Conservation (phyloP, 2,797 vertebrate species). For the Zalophus californianus region DNA sequence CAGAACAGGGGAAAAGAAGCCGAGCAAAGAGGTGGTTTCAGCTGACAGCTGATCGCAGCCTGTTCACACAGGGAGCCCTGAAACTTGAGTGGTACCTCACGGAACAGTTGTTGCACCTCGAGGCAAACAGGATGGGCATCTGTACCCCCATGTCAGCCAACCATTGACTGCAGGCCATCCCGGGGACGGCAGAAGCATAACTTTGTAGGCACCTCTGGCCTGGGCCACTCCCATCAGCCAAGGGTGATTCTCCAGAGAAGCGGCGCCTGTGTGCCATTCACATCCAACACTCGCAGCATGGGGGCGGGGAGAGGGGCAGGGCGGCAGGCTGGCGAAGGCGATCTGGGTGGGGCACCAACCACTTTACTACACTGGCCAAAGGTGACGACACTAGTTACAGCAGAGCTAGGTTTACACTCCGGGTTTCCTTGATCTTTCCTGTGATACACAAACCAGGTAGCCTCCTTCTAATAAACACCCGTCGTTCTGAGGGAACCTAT, state of each 20-base stretch:
- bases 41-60: fast-evolving
- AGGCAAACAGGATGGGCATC: neutral
- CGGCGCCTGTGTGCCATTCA: neutral
- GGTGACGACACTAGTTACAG: neutral
- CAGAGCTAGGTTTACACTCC: neutral
- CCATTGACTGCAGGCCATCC: neutral
- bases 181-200: neutral
- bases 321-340: neutral
- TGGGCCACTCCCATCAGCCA: neutral
- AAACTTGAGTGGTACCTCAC: neutral
- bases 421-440: neutral
- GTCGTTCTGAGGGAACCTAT: neutral
- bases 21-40: neutral
- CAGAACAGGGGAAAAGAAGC: neutral
- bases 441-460: neutral
- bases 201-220: neutral
- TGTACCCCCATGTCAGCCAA: neutral
- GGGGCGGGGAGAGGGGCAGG: too few relatives aligned
- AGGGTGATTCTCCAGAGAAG: neutral
- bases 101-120: neutral
- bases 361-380: neutral
- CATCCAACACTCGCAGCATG: fast-evolving
- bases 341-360: too few relatives aligned
- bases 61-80: neutral
- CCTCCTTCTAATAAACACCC: constrained; percentile 2